phyloP scores from a whole-genome alignment of 2,113 vertebrate genomes.

The Chinchilla lanigera region DNA sequence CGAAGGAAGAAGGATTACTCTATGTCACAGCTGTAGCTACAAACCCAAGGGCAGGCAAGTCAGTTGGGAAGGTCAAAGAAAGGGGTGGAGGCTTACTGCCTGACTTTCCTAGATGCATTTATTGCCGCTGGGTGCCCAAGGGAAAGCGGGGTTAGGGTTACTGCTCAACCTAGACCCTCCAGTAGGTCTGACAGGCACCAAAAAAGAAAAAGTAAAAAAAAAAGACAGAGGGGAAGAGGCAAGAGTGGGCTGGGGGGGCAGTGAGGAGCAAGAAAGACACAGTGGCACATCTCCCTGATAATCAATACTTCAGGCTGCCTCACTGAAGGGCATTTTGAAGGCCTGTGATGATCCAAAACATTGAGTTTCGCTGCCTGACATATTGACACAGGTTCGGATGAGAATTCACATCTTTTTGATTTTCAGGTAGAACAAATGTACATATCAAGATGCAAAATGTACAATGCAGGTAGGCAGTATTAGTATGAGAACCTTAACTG shows the following conservation, averaged over 20 bases:
- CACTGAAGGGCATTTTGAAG: not conserved
- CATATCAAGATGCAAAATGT: slow-evolving; percentile 27
- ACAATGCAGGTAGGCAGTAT: not conserved
- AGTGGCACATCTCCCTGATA: slow-evolving; percentile 48
- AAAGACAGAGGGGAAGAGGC: not conserved
- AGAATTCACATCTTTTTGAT: not conserved
- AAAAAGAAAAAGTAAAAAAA: not conserved
- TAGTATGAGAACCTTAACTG: slow-evolving; percentile 52
- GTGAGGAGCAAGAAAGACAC: slow-evolving; percentile 45
- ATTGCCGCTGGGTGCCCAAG: not conserved
- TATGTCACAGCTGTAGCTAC: not conserved
- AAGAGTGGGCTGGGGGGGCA: not conserved
- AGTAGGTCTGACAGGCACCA: not conserved
- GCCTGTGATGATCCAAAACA: not conserved
- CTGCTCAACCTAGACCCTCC: not conserved
- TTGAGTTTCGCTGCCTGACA: slow-evolving; percentile 5
- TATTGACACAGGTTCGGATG: not conserved
- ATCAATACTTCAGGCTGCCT: not conserved
- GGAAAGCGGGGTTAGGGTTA: not conserved
- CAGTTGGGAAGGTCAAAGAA: not conserved
- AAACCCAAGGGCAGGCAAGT: not conserved
- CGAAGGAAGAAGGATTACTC: not conserved
- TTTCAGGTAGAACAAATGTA: slow-evolving; percentile 52
- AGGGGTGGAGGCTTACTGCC: not conserved
- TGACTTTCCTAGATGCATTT: not conserved